Percentiles rank a stretch among this genome's conserved stretches.
Evolutionary conservation across 92 coral and sea anemone genomes (phyloP).

Genomic region (Metridium senile): DNA sequence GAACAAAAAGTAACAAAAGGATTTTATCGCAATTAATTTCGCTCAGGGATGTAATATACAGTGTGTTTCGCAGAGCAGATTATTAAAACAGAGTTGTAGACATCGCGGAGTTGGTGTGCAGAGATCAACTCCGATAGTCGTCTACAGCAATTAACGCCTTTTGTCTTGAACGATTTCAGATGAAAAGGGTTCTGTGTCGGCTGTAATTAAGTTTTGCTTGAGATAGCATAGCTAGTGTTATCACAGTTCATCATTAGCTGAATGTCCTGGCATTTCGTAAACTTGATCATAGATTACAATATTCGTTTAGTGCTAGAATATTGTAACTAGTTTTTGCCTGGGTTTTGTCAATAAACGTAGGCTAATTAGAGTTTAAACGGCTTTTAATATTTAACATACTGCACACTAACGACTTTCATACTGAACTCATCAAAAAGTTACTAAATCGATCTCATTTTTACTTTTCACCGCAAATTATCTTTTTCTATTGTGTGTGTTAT

Average conservation of each 20-base stretch:
- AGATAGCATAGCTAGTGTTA: conserved; percentile 1
- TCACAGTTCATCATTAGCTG: not conserved
- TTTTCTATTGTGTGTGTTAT: not conserved
- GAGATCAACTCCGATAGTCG: conserved; percentile 13
- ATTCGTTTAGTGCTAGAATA: not conserved
- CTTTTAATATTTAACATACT: not conserved
- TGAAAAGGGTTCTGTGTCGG: conserved; percentile 12
- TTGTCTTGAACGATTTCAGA: conserved; percentile 24
- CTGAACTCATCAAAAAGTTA: not conserved
- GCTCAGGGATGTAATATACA: not conserved
- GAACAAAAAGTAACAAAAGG: not conserved
- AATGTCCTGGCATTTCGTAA: not conserved
- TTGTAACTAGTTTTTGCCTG: not conserved
- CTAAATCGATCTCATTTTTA: not conserved
- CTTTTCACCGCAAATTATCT: not conserved
- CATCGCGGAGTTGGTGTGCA: conserved; percentile 15
- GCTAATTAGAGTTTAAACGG: conserved; percentile 8
- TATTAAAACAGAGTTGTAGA: conserved; percentile 9
- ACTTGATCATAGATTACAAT: not conserved
- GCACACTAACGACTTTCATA: not conserved
- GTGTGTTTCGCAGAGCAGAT: not conserved
- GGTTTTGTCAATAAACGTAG: not conserved
- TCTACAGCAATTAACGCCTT: conserved; percentile 19
- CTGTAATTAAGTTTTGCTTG: conserved; percentile 23
- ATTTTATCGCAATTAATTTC: not conserved